These are phyloP conservation scores for Octonoba sinensis DNA, from an alignment of 2,888 invertebrate species.

Conservation along the genomic window DNA sequence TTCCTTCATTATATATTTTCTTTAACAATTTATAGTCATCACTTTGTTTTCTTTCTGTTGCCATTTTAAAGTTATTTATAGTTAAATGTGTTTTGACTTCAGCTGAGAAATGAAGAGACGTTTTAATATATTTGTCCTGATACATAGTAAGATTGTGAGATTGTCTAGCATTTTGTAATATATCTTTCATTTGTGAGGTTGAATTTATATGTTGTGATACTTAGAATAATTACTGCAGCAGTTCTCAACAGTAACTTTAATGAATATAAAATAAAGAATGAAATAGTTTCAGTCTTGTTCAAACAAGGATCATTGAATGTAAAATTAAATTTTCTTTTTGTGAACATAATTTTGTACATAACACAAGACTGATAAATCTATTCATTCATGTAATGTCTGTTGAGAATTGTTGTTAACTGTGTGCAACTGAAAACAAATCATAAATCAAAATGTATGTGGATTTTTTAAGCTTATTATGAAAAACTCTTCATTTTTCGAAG, in stretches of 20 bases:
- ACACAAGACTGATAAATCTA: no score
- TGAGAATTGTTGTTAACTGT: conserved; percentile 1
- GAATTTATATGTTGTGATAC: conserved; percentile 4
- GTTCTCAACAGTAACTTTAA: not conserved
- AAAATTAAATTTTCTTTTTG: not conserved
- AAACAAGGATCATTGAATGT: not conserved
- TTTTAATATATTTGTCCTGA: conserved; percentile 7
- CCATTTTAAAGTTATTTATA: conserved; percentile 58
- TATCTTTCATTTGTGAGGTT: not conserved
- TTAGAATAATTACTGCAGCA: conserved; percentile 1
- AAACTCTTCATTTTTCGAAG: conserved; percentile 58
- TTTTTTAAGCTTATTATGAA: conserved; percentile 17
- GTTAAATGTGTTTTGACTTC: conserved; percentile 52
- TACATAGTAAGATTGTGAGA: conserved; percentile 4
- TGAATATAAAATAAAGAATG: no score
- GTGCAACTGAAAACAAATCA: conserved; percentile 4
- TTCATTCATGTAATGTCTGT: not conserved
- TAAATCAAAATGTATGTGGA: conserved; percentile 40
- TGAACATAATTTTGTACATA: not conserved
- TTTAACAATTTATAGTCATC: conserved; percentile 25
- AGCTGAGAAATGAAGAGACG: conserved; percentile 62
- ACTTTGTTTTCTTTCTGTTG: conserved; percentile 35
- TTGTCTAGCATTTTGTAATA: conserved; percentile 12
- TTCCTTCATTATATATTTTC: conserved; percentile 14
- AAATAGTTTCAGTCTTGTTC: no score